Percentiles rank a stretch among this genome's conserved stretches.
These are phyloP conservation scores for Morinoia aosen DNA, from an alignment of 2,888 invertebrate species.

Conservation along the genomic window DNA sequence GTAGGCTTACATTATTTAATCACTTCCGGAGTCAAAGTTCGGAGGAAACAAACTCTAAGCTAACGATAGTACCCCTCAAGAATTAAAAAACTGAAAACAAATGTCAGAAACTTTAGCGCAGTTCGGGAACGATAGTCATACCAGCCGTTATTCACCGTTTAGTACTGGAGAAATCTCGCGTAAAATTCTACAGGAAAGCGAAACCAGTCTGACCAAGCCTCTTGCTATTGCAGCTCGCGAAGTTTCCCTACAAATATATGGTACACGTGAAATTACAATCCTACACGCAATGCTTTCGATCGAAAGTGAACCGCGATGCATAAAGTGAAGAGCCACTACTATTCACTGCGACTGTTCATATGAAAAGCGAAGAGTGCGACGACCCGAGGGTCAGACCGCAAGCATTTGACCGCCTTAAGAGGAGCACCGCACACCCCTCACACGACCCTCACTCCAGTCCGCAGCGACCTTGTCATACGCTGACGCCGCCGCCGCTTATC, in stretches of 20 bases:
- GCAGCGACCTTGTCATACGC: constrained; percentile 6
- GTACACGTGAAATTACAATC: background rate
- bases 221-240: background rate
- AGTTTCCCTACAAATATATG: background rate
- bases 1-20: background rate
- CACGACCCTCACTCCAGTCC: background rate
- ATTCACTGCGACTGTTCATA: background rate
- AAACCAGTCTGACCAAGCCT: background rate
- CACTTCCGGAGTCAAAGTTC: background rate
- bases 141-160: background rate
- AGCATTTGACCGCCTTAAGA: background rate
- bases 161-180: background rate
- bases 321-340: background rate
- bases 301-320: background rate
- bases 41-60: background rate
- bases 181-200: background rate
- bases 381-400: constrained; percentile 21
- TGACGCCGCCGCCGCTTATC: background rate
- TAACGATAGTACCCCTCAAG: background rate
- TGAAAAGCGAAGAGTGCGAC: background rate
- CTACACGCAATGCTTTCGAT: background rate
- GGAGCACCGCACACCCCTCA: background rate
- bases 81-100: background rate
- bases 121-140: background rate
- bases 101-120: background rate